Evolutionary conservation across 2,888 invertebrate species (phyloP).

Genomic region (Creontiades dilutus): DNA sequence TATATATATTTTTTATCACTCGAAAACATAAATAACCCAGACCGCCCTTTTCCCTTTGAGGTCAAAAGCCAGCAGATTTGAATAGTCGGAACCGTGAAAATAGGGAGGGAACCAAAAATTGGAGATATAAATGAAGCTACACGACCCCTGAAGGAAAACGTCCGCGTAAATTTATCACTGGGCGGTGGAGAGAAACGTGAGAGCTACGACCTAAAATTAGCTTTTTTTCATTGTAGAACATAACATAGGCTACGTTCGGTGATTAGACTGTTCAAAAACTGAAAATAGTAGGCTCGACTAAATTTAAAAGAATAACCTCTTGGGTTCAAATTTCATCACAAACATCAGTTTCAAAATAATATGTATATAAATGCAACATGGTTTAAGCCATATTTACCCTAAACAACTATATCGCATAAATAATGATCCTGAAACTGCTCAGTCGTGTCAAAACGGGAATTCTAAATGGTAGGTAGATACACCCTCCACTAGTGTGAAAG

Average conservation of each 20-base stretch:
- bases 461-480: too few relatives aligned
- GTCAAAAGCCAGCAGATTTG: background rate
- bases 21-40: slow-evolving; percentile 3
- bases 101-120: background rate
- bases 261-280: background rate
- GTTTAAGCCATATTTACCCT: too few relatives aligned
- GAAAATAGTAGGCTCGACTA: background rate
- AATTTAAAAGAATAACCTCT: background rate
- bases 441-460: too few relatives aligned
- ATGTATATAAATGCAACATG: too few relatives aligned
- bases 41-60: slow-evolving; percentile 10
- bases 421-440: too few relatives aligned
- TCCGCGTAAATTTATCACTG: slow-evolving; percentile 3
- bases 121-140: background rate
- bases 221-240: slow-evolving; percentile 31
- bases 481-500: too few relatives aligned
- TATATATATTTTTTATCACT: background rate
- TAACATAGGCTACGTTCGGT: background rate
- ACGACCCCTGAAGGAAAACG: background rate
- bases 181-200: background rate
- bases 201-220: slow-evolving; percentile 2
- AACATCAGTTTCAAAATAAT: too few relatives aligned
- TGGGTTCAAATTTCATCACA: background rate
- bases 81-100: background rate
- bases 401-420: too few relatives aligned